Base-by-base conservation (phyloP, 2,888 invertebrate genomes). In the Aspidiotus destructor region DNA sequence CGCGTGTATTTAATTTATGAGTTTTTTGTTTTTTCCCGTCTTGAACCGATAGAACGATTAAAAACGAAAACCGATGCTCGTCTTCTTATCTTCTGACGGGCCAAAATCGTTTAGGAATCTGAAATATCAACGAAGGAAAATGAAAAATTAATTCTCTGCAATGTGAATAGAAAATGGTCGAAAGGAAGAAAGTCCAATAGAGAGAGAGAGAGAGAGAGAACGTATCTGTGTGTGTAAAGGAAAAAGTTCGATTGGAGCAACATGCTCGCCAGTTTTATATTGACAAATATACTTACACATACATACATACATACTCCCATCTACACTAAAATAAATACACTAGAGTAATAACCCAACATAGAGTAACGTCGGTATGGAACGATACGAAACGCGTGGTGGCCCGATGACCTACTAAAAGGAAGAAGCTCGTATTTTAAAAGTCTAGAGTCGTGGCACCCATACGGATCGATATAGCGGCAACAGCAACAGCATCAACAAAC, bases 401-500 rank as follows among this genome's bases (percentile, higher is more conserved):
- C 65, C 65, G 58, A 65, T 65, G 65, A 65, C 65, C 65, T 65
- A 65, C 65, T 65, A 65, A 63, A 28, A 65, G 65, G 44, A 16
- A 58, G 57, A 65, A 58, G 58, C 65, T 65, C 65, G 65, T 65
- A 57, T 65, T 65, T 44, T 16, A 65, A 65, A 65, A 65, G 65
- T 65, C 65, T 65, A 65, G 28, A 28, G 41, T 54, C 28, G 54
- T 53, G 42, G 65, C 65, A 65, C 65, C 65, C 65, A 65, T 65
- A 65, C 65, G 57, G 65, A 65, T 65, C 65, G 65, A 65, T 65
- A 65, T 44, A 65, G 55, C 65, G 58, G 54, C 55, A 63, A 62
- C 58, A 65, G 42, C 55, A 44, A 44, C 58, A 58, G 58, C 65
- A 54, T 65, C 65, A 65, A 64, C 55, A 64, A 64, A 64, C 15